Evolutionary conservation across 1,140 invertebrate species (phyloP), one percentile per base, ranked within the genome.

Genomic region (Dysdera silvatica): DNA sequence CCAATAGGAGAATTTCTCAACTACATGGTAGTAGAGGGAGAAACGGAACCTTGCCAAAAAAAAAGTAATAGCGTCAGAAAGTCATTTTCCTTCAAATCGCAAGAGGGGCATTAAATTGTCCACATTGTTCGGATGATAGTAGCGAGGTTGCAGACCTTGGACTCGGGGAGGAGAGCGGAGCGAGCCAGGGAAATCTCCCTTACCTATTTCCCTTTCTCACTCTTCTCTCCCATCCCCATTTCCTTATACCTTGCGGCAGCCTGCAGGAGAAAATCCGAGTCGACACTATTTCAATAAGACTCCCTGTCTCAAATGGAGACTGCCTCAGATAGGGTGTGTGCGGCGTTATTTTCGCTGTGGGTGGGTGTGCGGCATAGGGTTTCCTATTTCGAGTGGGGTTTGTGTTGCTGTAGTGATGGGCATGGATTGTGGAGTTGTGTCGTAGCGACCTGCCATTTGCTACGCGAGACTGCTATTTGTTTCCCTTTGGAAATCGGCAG

Each of bases 41-140:
- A 53, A 63, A 63, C 56, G 53, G 61, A 63, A 56, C 52, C 61
- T n/a, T 63, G 61, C 61, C 61, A 63, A 63, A 63, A n/a, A n/a
- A n/a, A 63, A 63, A 63, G 53, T 63, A 63, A 63, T 63, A 63
- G 52, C 56, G 61, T 63, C 61, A 53, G 52, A 56, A 63, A 63
- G 61, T 63, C 61, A 63, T 63, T 63, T 63, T 63, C 61, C 51
- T 55, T 52, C 56, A 63, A 63, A 63, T 63, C 61, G 61, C 61
- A 52, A 55, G 61, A 63, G 61, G 51, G 61, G 53, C 61, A 63
- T 63, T 63, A 63, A 63, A 63, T 63, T 63, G 61, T 63, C 61
- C 53, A 56, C 61, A 53, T 61, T 61, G 49, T 52, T 20, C 26
- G 59, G 49, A 61, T 53, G 51, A 53, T 54, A 43, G 49, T 53